These are phyloP conservation scores for Pinctada fucata DNA, from an alignment of 2,888 invertebrate genomes.

Conservation along the genomic window DNA sequence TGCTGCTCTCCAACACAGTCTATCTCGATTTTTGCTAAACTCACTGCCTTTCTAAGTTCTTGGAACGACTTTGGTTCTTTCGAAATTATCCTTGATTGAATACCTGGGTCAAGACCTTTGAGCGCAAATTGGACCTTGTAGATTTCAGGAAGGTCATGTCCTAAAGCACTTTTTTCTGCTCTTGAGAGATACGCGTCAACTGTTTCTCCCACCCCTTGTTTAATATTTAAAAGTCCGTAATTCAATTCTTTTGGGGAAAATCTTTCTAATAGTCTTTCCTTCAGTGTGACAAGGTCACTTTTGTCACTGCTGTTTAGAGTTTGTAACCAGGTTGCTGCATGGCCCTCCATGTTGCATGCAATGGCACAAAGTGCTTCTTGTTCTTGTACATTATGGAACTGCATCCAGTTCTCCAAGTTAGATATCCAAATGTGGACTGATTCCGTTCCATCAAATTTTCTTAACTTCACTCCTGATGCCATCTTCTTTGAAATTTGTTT, in stretches of 20 bases:
- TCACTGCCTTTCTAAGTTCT: conserved; percentile 1
- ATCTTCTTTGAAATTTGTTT: too few species aligned
- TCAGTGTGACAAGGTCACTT: not conserved
- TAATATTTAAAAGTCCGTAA: not conserved
- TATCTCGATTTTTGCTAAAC: conserved; percentile 8
- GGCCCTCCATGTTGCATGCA: conserved; percentile 9
- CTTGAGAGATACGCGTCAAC: not conserved
- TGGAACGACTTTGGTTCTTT: too few species aligned
- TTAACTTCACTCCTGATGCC: conserved; percentile 13
- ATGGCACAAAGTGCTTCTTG: conserved; percentile 10
- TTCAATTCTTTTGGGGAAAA: not conserved
- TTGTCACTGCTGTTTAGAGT: too few species aligned
- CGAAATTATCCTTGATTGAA: too few species aligned
- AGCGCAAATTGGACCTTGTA: conserved; percentile 3
- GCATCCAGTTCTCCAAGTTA: conserved; percentile 8
- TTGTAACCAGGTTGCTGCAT: conserved; percentile 20
- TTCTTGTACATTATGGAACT: conserved; percentile 13
- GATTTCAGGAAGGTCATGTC: too few species aligned
- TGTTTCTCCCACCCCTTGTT: not conserved
- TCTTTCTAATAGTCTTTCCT: not conserved
- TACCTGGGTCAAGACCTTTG: too few species aligned
- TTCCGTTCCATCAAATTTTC: conserved; percentile 19
- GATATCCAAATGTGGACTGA: conserved; percentile 12
- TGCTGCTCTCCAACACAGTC: not conserved
- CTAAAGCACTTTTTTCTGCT: too few species aligned